A percentile compares a stretch with the other conserved stretches of the same genome.
phyloP scores from a whole-genome alignment of 1,140 invertebrate species.

The Branchinecta lynchi region DNA sequence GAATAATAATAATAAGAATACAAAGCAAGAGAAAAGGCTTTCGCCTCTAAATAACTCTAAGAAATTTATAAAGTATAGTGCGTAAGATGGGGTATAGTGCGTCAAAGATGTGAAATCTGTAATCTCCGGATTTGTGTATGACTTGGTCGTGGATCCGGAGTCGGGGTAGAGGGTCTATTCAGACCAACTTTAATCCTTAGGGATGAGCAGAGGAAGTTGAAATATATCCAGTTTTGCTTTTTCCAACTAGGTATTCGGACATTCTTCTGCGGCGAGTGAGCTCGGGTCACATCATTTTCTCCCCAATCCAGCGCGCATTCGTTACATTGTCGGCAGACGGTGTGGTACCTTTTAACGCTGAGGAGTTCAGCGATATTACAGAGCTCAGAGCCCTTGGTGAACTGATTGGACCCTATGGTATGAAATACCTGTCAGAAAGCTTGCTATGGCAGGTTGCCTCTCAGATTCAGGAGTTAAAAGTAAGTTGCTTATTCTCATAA shows the following conservation, averaged over 20 bases:
- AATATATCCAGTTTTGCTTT: background rate
- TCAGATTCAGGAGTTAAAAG: slow-evolving; percentile 89
- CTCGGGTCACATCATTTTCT: slow-evolving; percentile 89
- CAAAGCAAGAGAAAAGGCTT: no score
- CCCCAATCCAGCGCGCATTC: slow-evolving; percentile 87
- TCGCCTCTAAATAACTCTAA: no score
- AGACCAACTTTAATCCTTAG: no score
- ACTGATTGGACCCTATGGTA: slow-evolving; percentile 94
- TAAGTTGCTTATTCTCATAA: slow-evolving; percentile 16
- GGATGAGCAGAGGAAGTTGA: no score
- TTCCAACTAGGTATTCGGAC: slow-evolving; percentile 60
- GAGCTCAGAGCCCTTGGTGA: slow-evolving; percentile 93
- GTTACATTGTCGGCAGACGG: slow-evolving; percentile 77
- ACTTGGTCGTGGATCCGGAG: no score
- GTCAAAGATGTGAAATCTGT: no score
- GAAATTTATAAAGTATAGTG: no score
- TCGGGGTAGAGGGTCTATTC: no score
- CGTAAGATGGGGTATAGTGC: no score
- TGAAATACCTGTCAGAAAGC: slow-evolving; percentile 90
- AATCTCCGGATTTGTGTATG: no score
- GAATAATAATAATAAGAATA: no score
- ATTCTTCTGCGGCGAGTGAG: slow-evolving; percentile 81
- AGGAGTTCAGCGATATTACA: slow-evolving; percentile 95
- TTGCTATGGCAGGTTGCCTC: slow-evolving; percentile 96
- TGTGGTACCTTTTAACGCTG: slow-evolving; percentile 79